Percentiles rank a stretch among this genome's conserved stretches.
phyloP scores from a whole-genome alignment of 1,140 invertebrate genomes.

The Halictus rubicundus region DNA sequence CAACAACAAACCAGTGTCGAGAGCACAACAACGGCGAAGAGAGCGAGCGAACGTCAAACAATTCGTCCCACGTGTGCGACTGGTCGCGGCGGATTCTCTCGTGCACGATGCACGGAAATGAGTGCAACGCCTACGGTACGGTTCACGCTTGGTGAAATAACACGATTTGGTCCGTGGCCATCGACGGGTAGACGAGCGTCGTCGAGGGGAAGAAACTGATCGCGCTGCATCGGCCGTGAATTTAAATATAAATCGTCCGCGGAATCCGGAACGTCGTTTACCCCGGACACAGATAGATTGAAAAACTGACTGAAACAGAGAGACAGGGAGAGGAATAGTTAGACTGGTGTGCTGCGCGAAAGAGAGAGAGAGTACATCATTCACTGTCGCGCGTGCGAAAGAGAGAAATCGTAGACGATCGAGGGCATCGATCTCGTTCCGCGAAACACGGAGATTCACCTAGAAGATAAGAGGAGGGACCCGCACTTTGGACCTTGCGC shows the following conservation, averaged over 20 bases:
- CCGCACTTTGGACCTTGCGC: background rate
- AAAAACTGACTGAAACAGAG: background rate
- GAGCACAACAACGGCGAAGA: too few species aligned
- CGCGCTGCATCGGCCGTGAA: slow-evolving; percentile 34
- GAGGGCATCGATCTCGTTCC: background rate
- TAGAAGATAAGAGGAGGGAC: too few species aligned
- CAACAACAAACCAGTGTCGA: too few species aligned
- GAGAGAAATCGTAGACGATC: background rate
- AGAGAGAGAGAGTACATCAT: too few species aligned
- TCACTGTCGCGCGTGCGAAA: background rate
- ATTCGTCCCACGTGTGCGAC: background rate
- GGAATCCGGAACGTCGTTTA: background rate
- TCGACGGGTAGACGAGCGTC: slow-evolving; percentile 1
- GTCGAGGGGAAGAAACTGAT: background rate
- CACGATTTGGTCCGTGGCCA: background rate
- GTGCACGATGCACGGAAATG: slow-evolving; percentile 29
- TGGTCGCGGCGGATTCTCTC: background rate
- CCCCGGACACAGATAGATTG: background rate
- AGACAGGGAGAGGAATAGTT: background rate
- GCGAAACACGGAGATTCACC: too few species aligned
- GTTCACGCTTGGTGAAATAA: slow-evolving; percentile 20
- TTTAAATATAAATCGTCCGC: slow-evolving; percentile 33
- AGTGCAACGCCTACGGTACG: slow-evolving; percentile 1
- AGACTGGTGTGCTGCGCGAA: too few species aligned
- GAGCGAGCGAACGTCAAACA: too few species aligned